phyloP scores from a whole-genome alignment of 2,797 vertebrate genomes.

The Pipistrellus nathusii region DNA sequence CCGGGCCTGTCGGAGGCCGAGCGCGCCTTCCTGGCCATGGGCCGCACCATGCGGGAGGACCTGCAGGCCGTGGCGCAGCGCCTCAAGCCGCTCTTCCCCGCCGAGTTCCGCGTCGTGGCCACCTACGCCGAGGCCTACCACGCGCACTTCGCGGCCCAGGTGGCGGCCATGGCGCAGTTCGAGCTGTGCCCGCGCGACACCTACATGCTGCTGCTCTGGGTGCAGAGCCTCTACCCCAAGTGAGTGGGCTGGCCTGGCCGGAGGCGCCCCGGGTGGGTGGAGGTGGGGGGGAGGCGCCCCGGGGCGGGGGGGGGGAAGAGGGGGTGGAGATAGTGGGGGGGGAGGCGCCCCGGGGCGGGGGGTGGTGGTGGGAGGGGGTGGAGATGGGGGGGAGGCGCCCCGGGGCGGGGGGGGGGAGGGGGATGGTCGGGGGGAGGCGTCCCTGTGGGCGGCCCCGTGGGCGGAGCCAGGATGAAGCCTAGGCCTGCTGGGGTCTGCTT shows the following conservation, averaged over 20 bases:
- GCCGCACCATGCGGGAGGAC: constrained; percentile 90
- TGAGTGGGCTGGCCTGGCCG: constrained; percentile 84
- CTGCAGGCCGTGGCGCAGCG: constrained; percentile 88
- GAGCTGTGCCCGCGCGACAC: constrained; percentile 88
- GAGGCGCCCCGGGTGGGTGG: no score
- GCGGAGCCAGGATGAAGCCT: neutral
- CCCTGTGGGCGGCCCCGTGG: no score
- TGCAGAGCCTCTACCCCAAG: constrained; percentile 91
- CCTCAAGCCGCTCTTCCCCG: constrained; percentile 90
- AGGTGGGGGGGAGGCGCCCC: no score
- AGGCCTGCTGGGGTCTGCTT: neutral
- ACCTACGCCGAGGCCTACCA: constrained; percentile 92
- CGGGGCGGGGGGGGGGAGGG: no score
- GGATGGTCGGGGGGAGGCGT: no score
- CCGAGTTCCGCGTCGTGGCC: constrained; percentile 89
- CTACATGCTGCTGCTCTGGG: constrained; percentile 92
- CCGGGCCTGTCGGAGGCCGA: constrained; percentile 87
- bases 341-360: no score
- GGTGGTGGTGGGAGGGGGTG: no score
- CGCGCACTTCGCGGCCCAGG: constrained; percentile 86
- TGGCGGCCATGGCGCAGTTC: constrained; percentile 82
- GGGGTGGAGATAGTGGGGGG: no score
- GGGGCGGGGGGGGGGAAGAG: neutral
- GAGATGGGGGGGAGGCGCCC: neutral
- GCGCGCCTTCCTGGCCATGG: constrained; percentile 88